A percentile compares a stretch with the other conserved stretches of the same genome.
These are phyloP conservation scores for Thereva unica DNA, from an alignment of 2,888 invertebrate genomes.

Conservation along the genomic window DNA sequence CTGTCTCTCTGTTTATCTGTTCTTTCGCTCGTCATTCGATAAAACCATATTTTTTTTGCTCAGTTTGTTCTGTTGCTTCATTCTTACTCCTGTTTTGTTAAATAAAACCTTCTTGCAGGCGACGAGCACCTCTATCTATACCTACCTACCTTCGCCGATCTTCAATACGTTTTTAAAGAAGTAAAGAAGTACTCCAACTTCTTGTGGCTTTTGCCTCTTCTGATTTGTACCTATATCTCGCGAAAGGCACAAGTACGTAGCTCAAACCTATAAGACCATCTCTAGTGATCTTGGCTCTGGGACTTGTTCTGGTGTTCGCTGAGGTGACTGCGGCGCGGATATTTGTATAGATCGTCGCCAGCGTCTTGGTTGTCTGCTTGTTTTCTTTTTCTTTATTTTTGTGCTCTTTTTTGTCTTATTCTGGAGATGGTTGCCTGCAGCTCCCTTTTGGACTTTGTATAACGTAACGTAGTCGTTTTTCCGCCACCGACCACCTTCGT, in stretches of 20 bases:
- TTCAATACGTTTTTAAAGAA: background rate
- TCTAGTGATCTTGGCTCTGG: too few species aligned
- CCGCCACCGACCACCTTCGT: constrained; percentile 15
- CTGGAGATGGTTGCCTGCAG: background rate
- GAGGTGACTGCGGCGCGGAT: too few species aligned
- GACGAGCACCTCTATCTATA: constrained; percentile 12
- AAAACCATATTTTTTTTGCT: constrained; percentile 1
- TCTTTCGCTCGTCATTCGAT: constrained; percentile 4
- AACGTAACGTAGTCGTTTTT: constrained; percentile 21
- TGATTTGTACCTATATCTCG: too few species aligned
- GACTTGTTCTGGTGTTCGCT: too few species aligned
- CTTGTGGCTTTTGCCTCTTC: background rate
- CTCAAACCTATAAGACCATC: too few species aligned
- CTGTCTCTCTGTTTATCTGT: constrained; percentile 30
- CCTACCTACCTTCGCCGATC: constrained; percentile 29
- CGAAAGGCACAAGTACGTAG: too few species aligned
- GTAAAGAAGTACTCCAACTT: constrained; percentile 18
- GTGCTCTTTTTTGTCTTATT: background rate
- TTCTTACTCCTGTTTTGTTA: too few species aligned
- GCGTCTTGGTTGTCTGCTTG: too few species aligned
- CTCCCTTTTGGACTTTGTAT: too few species aligned
- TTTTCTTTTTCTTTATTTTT: background rate
- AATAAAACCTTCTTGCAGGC: background rate
- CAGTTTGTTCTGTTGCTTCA: background rate
- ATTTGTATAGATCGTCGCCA: too few species aligned